Percentiles rank a stretch among this genome's conserved stretches.
Evolutionary conservation across 2,113 vertebrate species (phyloP).

Genomic region (Glareola pratincola): DNA sequence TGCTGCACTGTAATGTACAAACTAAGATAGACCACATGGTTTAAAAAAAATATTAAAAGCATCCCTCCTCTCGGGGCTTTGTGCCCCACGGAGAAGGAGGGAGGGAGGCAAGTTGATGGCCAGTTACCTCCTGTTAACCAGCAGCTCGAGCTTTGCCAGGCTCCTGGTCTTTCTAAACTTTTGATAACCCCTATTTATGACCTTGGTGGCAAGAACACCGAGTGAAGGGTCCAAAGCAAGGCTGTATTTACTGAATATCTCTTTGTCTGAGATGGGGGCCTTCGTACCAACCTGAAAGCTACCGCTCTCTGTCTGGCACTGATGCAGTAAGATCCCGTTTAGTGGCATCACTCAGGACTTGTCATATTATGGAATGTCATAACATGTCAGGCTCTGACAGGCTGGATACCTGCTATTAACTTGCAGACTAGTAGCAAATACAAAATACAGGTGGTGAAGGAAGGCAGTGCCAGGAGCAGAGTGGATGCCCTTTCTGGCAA

Average conservation of each 20-base stretch:
- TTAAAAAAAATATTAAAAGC: not conserved
- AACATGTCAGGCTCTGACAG: constrained; percentile 70
- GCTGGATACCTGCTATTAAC: constrained; percentile 67
- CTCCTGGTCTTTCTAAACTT: not conserved
- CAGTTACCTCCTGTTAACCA: not conserved
- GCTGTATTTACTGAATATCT: not conserved
- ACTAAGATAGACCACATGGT: fast-evolving
- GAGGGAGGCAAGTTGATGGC: not conserved
- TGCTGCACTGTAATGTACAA: not conserved
- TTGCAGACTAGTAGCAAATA: constrained; percentile 47
- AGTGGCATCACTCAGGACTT: constrained; percentile 66
- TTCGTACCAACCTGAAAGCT: not conserved
- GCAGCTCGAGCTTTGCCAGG: not conserved
- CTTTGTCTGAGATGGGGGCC: not conserved
- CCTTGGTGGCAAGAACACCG: not conserved
- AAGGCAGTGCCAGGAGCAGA: not conserved
- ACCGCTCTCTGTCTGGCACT: not conserved
- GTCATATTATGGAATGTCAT: constrained; percentile 52
- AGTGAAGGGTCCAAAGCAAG: not conserved
- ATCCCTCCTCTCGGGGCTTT: not conserved
- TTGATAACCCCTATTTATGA: fast-evolving
- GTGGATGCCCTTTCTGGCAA: not conserved
- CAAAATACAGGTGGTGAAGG: constrained; percentile 32
- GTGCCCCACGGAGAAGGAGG: not conserved
- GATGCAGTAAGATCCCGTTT: not conserved